phyloP scores from a whole-genome alignment of 2,113 vertebrate species.

The Rana temporaria region DNA sequence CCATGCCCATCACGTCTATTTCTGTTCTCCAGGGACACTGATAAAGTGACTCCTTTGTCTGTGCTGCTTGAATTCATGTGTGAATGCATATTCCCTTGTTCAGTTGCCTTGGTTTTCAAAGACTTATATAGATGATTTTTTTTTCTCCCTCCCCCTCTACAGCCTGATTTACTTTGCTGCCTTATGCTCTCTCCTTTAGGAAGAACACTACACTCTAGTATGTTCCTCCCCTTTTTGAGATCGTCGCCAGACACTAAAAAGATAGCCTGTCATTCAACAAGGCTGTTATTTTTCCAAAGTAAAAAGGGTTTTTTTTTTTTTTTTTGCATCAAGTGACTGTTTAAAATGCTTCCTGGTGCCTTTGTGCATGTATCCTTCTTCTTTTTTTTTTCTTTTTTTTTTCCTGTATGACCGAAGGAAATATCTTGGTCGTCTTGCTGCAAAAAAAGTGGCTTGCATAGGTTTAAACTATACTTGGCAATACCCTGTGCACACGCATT shows the following conservation, averaged over 20 bases:
- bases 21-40: slow-evolving; percentile 55
- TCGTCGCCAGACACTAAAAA: slow-evolving; percentile 58
- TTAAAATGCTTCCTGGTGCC: neutral
- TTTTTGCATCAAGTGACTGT: neutral
- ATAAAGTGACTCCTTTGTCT: slow-evolving; percentile 61
- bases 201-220: slow-evolving; percentile 56
- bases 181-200: slow-evolving; percentile 41
- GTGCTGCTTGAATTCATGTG: slow-evolving; percentile 60
- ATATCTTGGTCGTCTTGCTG: too few relatives aligned
- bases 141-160: slow-evolving; percentile 41
- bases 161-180: slow-evolving; percentile 13
- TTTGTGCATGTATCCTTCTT: neutral
- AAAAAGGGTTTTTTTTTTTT: neutral
- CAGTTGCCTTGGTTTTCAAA: slow-evolving; percentile 62
- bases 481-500: too few relatives aligned
- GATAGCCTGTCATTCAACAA: slow-evolving; percentile 13
- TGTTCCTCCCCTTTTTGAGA: slow-evolving; percentile 64
- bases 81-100: slow-evolving; percentile 58
- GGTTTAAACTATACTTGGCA: too few relatives aligned
- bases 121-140: slow-evolving; percentile 43
- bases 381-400: neutral
- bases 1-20: slow-evolving; percentile 54
- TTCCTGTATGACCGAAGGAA: neutral
- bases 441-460: too few relatives aligned
- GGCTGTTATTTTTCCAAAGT: neutral